Base-by-base conservation (phyloP, 2,888 invertebrate species). In the Nephrotoma flavescens region DNA sequence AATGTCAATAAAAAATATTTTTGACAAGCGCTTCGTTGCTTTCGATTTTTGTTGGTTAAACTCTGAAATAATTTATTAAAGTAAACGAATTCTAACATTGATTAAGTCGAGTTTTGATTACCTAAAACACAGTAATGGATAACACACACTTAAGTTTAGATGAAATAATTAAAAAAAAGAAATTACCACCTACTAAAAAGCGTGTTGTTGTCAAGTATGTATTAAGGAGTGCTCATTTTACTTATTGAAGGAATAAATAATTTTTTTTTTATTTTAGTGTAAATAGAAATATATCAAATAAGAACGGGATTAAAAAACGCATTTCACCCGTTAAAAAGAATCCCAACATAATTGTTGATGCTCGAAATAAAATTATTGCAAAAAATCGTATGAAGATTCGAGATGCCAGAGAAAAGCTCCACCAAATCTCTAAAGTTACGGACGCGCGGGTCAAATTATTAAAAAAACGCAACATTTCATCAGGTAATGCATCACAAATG, bases 361-460 rank as follows among this genome's bases (percentile, higher is more conserved):
- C 96, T 19, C 93, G 97, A 86, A 94, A 95, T 88, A 96, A 95
- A 91, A 95, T 97, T 71, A 95, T 96, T 88, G 94, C 95, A 86
- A 96, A 96, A 89, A 96, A 96, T 90, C 93, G 96, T 86, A 94
- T 93, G 86, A 95, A 95, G 89, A 94, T 97, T 42, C 93, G 93
- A 0, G 97, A 97, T 92, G 97, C 97, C 0, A 92, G 97, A 87
- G 97, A 97, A 88, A 95, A 96, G 89, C 92, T 97, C 86, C 94
- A 94, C 4, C 94, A 96, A 91, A 94, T 95, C 89, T 95, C 96
- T 0, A 95, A 95, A 89, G 93, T 92, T 9, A 94, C 94, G 88
- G 97, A 96, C 92, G 96, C 96, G 6, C 93, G 96, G 84, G 92
- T 94, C 86, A 95, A 95, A 90, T 90, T 97, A 86, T 93, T 95